A percentile compares a stretch with the other conserved stretches of the same genome.
phyloP scores from a whole-genome alignment of 2,888 invertebrate genomes.

The Philhelius pedissequus region DNA sequence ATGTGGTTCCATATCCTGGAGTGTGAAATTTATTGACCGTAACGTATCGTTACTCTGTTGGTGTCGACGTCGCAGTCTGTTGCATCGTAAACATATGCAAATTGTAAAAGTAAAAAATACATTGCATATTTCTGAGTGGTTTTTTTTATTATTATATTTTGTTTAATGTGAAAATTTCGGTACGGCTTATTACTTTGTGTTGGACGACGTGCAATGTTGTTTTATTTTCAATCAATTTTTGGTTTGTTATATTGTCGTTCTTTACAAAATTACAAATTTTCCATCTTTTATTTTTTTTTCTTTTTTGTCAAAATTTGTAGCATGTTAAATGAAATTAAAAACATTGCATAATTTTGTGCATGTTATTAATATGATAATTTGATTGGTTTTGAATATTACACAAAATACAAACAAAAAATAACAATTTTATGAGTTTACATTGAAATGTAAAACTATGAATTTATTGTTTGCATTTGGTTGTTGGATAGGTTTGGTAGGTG shows the following conservation, averaged over 20 bases:
- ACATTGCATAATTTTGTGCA: neutral
- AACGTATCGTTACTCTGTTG: neutral
- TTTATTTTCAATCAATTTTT: constrained; percentile 8
- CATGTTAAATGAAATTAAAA: neutral
- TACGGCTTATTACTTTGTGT: constrained; percentile 8
- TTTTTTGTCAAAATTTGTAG: neutral
- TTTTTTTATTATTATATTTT: neutral
- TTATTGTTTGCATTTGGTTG: no score
- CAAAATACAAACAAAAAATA: neutral
- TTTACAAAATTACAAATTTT: constrained; percentile 11
- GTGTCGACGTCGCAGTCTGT: neutral
- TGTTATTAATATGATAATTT: constrained; percentile 11
- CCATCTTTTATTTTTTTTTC: no score
- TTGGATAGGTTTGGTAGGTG: no score
- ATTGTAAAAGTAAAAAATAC: constrained; percentile 11
- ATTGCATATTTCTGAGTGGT: constrained; percentile 17
- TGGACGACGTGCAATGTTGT: neutral
- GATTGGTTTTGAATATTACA: neutral
- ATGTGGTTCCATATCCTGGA: neutral
- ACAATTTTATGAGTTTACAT: neutral
- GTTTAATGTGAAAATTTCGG: neutral
- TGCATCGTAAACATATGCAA: constrained; percentile 16
- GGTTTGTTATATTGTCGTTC: neutral
- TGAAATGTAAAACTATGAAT: no score
- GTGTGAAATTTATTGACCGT: constrained; percentile 14